Conservation (phyloP, 2,797 vertebrate genomes). For the Chiroxiphia lanceolata region DNA sequence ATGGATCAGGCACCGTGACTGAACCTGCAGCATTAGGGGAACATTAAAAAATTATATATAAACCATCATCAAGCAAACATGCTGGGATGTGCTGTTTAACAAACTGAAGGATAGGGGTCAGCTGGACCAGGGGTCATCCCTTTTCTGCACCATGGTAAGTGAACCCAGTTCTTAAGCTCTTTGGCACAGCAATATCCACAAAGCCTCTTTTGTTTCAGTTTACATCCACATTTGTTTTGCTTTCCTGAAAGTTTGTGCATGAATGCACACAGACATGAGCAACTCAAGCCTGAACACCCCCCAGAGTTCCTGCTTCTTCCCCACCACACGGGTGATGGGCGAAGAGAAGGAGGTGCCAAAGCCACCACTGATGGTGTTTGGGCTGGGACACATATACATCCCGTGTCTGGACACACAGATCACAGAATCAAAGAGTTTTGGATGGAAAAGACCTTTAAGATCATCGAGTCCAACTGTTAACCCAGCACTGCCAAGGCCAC, state of each 20-base stretch:
- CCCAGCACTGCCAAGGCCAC: not conserved
- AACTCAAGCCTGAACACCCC: not conserved
- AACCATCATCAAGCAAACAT: not conserved
- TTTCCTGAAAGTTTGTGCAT: not conserved
- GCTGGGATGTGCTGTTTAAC: not conserved
- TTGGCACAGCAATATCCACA: accelerated
- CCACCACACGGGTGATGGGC: accelerated
- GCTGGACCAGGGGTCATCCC: not conserved
- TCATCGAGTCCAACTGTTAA: not conserved
- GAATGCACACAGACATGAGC: not conserved
- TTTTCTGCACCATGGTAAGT: not conserved
- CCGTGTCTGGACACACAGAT: not conserved
- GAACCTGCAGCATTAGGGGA: not conserved
- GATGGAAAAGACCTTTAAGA: not conserved
- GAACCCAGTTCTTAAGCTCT: not conserved
- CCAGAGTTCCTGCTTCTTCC: not conserved
- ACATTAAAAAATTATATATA: not conserved
- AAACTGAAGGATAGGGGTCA: not conserved
- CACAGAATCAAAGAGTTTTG: not conserved
- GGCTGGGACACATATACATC: not conserved
- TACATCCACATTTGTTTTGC: not conserved
- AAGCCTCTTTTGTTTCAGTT: not conserved
- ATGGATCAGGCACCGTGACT: accelerated
- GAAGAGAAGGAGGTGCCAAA: not conserved
- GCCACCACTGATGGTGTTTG: not conserved